phyloP scores from a whole-genome alignment of 1,140 invertebrate genomes.

The Matsumurasca onukii region DNA sequence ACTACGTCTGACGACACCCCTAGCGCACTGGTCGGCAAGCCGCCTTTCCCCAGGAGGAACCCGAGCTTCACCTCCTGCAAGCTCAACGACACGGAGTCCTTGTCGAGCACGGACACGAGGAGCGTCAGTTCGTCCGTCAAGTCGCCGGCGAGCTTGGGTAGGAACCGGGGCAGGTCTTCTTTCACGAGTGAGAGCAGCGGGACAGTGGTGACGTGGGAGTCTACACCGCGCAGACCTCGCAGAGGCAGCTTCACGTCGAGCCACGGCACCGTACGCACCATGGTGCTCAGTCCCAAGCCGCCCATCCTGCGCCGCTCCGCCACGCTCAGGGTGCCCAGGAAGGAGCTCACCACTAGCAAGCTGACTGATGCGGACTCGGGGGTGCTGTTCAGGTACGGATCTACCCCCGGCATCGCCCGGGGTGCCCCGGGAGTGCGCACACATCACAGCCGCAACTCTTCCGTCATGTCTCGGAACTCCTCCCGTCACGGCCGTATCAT shows the following conservation, averaged over 20 bases:
- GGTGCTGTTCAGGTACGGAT: constrained; percentile 30
- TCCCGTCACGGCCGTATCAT: constrained; percentile 79
- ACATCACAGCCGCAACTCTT: constrained; percentile 72
- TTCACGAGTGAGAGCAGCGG: constrained; percentile 24
- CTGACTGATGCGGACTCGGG: neutral
- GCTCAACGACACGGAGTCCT: constrained; percentile 9
- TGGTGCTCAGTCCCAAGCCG: constrained; percentile 29
- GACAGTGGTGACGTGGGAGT: constrained; percentile 38
- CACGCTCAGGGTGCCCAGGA: constrained; percentile 48
- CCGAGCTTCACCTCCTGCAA: neutral
- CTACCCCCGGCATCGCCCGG: constrained; percentile 44
- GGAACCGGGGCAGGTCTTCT: constrained; percentile 3
- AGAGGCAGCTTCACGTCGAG: constrained; percentile 36
- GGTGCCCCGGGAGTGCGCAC: constrained; percentile 52
- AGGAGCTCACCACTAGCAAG: neutral
- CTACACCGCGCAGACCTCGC: constrained; percentile 24
- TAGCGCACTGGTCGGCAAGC: neutral
- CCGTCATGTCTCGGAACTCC: constrained; percentile 74
- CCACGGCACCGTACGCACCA: constrained; percentile 33
- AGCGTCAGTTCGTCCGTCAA: constrained; percentile 17
- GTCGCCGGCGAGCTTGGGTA: constrained; percentile 5
- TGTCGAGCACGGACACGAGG: constrained; percentile 10
- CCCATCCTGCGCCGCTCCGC: constrained; percentile 55
- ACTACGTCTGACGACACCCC: constrained; percentile 25
- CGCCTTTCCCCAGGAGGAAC: constrained; percentile 21